Conservation (phyloP, 2,888 invertebrate genomes). For the Caenorhabditis plicata region DNA sequence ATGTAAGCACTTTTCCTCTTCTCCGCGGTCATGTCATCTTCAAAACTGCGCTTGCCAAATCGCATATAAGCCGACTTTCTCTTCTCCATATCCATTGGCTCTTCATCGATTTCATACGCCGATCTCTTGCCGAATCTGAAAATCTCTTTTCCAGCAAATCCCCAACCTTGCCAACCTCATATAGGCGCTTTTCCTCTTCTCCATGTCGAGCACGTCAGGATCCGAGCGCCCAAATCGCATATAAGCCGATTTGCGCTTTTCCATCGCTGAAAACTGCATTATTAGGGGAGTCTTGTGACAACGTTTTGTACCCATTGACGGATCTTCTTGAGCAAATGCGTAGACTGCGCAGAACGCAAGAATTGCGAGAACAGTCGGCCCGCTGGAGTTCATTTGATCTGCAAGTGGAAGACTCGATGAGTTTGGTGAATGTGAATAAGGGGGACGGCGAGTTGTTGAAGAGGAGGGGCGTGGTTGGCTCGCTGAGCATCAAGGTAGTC, state of each 20-base stretch:
- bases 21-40: slow-evolving; percentile 8
- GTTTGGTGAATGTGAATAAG: too few relatives aligned
- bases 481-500: too few relatives aligned
- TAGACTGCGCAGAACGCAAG: too few relatives aligned
- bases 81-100: slow-evolving; percentile 45
- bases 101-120: slow-evolving; percentile 31
- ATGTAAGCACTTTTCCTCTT: slow-evolving; percentile 57
- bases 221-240: slow-evolving; percentile 57
- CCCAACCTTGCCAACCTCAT: slow-evolving; percentile 31
- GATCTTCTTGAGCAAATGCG: too few relatives aligned
- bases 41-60: slow-evolving; percentile 27
- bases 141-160: slow-evolving; percentile 1
- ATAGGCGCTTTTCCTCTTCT: slow-evolving; percentile 59
- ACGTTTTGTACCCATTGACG: too few relatives aligned
- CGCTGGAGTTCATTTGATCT: too few relatives aligned
- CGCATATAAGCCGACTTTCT: slow-evolving; percentile 55
- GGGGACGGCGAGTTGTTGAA: too few relatives aligned
- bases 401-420: too few relatives aligned
- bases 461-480: too few relatives aligned
- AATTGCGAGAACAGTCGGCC: too few relatives aligned
- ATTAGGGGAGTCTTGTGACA: too few relatives aligned
- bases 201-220: slow-evolving; percentile 39
- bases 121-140: slow-evolving; percentile 55
- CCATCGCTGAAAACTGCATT: slow-evolving; percentile 38
- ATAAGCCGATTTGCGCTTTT: slow-evolving; percentile 55